phyloP scores from a whole-genome alignment of 2,888 invertebrate genomes.

The Artemia sinica region DNA sequence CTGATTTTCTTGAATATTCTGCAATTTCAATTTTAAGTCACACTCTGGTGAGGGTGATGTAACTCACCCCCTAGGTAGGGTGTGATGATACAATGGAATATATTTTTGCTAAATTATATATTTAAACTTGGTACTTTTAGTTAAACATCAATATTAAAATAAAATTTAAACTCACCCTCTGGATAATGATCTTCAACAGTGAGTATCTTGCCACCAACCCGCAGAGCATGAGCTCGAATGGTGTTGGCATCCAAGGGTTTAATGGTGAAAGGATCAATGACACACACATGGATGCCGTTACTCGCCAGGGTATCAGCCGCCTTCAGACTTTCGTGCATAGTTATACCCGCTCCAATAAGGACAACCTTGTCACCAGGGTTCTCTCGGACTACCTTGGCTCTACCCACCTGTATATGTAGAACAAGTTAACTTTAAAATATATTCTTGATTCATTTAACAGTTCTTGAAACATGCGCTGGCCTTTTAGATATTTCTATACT shows the following conservation, averaged over 20 bases:
- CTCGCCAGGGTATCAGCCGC: constrained; percentile 59
- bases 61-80: too few species aligned
- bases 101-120: too few species aligned
- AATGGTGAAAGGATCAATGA: constrained; percentile 87
- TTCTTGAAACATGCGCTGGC: not conserved
- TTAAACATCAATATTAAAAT: not conserved
- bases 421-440: constrained; percentile 19
- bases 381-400: constrained; percentile 58
- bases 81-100: too few species aligned
- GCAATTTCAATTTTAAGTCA: too few species aligned
- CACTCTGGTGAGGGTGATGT: too few species aligned
- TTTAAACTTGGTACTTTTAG: too few species aligned
- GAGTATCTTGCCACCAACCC: constrained; percentile 60
- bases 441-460: not conserved
- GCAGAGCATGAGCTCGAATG: constrained; percentile 55
- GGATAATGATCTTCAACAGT: constrained; percentile 96
- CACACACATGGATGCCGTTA: constrained; percentile 52
- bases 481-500: not conserved
- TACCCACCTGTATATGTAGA: constrained; percentile 41
- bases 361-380: constrained; percentile 59
- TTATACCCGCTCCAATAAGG: constrained; percentile 81
- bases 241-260: constrained; percentile 76
- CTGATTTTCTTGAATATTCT: too few species aligned
- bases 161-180: constrained; percentile 43
- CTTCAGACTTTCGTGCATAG: constrained; percentile 69